Evolutionary conservation across 2,888 invertebrate genomes (phyloP).

Genomic region (Amorpha juglandis): DNA sequence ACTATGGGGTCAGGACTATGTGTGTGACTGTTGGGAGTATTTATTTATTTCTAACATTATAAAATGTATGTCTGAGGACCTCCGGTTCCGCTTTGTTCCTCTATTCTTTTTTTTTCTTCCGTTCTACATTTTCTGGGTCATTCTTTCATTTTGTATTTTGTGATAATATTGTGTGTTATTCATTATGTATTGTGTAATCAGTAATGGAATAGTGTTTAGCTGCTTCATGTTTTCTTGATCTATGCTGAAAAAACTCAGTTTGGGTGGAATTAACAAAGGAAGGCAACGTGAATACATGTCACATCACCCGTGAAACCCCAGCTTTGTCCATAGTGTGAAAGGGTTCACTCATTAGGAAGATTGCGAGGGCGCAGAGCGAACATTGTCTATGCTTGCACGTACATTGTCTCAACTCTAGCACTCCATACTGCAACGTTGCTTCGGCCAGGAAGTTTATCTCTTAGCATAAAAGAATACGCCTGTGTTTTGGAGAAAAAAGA

Average conservation of each 20-base stretch:
- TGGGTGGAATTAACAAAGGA: slow-evolving; percentile 66
- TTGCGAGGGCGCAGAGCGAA: slow-evolving; percentile 77
- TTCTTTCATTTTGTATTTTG: not conserved
- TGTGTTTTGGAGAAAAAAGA: slow-evolving; percentile 59
- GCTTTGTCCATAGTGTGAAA: slow-evolving; percentile 81
- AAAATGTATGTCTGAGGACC: too few species aligned
- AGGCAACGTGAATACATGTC: slow-evolving; percentile 72
- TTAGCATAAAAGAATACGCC: slow-evolving; percentile 59
- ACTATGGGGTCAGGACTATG: too few species aligned
- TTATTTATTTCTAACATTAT: too few species aligned
- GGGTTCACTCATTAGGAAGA: slow-evolving; percentile 84
- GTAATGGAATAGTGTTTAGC: slow-evolving; percentile 2
- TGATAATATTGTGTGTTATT: not conserved
- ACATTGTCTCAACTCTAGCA: slow-evolving; percentile 69
- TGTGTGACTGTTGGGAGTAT: too few species aligned
- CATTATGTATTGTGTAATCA: not conserved
- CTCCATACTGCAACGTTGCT: slow-evolving; percentile 53
- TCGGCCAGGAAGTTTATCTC: slow-evolving; percentile 70
- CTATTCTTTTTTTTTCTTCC: too few species aligned
- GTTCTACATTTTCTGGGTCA: too few species aligned
- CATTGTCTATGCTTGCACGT: slow-evolving; percentile 63
- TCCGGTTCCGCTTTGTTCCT: too few species aligned
- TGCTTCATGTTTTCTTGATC: slow-evolving; percentile 34
- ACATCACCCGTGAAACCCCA: slow-evolving; percentile 79
- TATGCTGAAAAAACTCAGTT: slow-evolving; percentile 56